Conservation (phyloP, 2,113 vertebrate species). For the Genyomyrus donnyi region DNA sequence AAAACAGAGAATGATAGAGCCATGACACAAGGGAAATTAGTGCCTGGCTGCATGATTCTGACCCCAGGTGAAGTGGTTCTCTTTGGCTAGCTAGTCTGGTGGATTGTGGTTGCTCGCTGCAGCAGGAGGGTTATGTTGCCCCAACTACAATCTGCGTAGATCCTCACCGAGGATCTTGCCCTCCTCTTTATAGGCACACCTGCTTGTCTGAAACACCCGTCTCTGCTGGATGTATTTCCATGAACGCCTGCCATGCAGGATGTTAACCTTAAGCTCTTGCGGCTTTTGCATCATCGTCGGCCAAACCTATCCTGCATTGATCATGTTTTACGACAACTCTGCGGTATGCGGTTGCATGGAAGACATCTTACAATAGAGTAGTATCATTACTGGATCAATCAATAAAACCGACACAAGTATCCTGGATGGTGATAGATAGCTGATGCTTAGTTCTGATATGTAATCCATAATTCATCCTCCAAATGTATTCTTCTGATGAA, state of each 20-base stretch:
- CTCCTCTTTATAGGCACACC: background rate
- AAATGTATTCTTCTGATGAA: background rate
- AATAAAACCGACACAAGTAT: constrained; percentile 52
- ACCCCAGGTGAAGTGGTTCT: background rate
- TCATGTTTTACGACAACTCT: constrained; percentile 52
- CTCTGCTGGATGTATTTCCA: background rate
- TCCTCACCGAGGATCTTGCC: background rate
- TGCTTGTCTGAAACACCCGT: background rate
- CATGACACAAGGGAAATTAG: background rate
- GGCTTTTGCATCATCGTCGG: background rate
- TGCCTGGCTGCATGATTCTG: background rate
- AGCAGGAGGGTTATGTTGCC: background rate
- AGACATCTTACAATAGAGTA: constrained; percentile 48
- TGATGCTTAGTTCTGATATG: constrained; percentile 40
- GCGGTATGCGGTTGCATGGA: constrained; percentile 51
- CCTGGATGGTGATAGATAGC: constrained; percentile 54
- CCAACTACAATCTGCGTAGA: background rate
- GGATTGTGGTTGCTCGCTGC: background rate
- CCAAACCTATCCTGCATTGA: constrained; percentile 45
- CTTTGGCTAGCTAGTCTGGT: background rate
- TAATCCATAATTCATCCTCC: background rate
- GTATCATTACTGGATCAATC: constrained; percentile 54
- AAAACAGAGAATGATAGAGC: background rate
- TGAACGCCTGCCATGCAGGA: background rate
- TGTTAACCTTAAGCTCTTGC: background rate